Evolutionary conservation across 1,140 invertebrate genomes (phyloP), one percentile per base, ranked within the genome.

Genomic region (Macrocentrus cingulum): DNA sequence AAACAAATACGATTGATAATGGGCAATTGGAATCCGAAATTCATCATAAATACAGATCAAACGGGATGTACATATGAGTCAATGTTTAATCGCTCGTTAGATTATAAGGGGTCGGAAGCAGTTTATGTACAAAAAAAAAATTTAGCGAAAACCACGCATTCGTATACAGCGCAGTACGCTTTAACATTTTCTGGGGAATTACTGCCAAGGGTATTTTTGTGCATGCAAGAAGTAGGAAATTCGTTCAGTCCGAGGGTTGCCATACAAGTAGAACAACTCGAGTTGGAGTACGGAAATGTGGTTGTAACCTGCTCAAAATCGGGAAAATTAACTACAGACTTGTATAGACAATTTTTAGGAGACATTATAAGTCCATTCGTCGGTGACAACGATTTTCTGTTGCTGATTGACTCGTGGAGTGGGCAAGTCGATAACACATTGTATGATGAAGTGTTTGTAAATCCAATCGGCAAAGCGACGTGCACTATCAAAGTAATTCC

Each of bases 341-440:
- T 56, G 15, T 63, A 58, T 44, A 56, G 19, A 13, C 20, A 60
- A 13, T 66, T 50, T 58, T 29, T 65, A n/a, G 15, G 48, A 0
- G 58, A 29, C 44, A 18, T 18, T 51, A 19, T 66, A n/a, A 29
- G 32, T 16, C 46, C 59, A 15, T 62, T 60, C 29, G 60, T 59
- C 3, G 15, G 44, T 19, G 20, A 51, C 7, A 45, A 64, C 7
- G 46, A 56, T 25, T 66, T 66, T 62, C 29, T 66, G 4, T 44
- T 62, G 6, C 1, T 67, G 5, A 44, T 67, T 29, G 66, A 66
- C 53, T 65, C 64, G 22, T 64, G 62, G 66, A 53, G 46, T 16
- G 62, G 60, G 5, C 56, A 68, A 60, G 64, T 50, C 15, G 44
- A 66, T 22, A 11, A 20, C 11, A 20, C 11, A 11, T 15, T 62